Percentiles rank a stretch among this genome's conserved stretches.
These are phyloP conservation scores for Conus betulinus DNA, from an alignment of 1,140 invertebrate species.

Conservation along the genomic window DNA sequence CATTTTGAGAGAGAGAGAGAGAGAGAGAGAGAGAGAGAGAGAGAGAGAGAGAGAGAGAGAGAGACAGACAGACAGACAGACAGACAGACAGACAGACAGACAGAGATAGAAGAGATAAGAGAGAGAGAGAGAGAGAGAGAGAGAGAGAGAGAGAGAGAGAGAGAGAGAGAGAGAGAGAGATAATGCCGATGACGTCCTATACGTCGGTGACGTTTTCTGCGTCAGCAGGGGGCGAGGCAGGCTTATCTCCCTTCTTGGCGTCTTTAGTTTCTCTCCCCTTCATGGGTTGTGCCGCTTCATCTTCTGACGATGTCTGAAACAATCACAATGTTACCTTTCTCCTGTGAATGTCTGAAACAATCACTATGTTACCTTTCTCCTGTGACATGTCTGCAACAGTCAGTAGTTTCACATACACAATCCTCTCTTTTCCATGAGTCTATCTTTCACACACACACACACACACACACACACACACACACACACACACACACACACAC, in stretches of 20 bases:
- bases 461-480: no score
- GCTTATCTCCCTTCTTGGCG: background rate
- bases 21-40: background rate
- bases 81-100: background rate
- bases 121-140: conserved; percentile 10
- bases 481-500: no score
- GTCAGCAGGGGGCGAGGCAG: background rate
- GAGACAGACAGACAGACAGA: background rate
- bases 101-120: background rate
- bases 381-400: no score
- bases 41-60: conserved; percentile 9
- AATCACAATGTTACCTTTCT: no score
- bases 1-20: background rate
- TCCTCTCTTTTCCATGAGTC: no score
- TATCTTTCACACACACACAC: no score
- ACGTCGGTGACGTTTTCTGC: conserved; percentile 30
- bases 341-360: no score
- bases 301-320: conserved; percentile 1
- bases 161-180: background rate
- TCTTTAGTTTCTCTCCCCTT: background rate
- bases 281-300: conserved; percentile 26
- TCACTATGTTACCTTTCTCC: no score
- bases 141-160: background rate
- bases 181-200: background rate
- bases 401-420: no score